Evolutionary conservation across 2,888 invertebrate species (phyloP), one percentile per base, ranked within the genome.

Genomic region (Pseudolycoriella hygida): DNA sequence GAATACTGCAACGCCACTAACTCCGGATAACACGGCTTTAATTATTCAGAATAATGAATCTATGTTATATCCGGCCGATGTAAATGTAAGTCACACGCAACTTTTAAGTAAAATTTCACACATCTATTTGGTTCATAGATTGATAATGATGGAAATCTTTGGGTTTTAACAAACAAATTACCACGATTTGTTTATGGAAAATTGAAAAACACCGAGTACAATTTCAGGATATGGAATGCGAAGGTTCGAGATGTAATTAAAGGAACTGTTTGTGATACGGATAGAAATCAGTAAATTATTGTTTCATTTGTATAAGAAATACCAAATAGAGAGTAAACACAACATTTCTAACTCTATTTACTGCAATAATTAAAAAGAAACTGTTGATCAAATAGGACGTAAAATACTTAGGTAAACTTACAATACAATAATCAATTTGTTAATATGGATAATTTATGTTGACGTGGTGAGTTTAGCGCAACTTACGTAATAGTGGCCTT

Each of bases 51-150:
- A 84, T 55, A 64, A 67, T 10, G 55, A 60, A 3, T 71, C 63
- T 8, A 67, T 87, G 67, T 73, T 80, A 45, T 87, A 86, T 57
- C 84, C 85, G 1, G 75, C 75, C 53, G 79, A 79, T 55, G 57
- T 79, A 41, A 73, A 60, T 52, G 64, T 71, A 55, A n/a, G n/a
- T n/a, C n/a, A n/a, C n/a, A 34, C 25, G 25, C 8, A 8, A 25
- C 25, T 6, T 4, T 25, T 25, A 25, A 25, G 8, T 25, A 4
- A 25, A 25, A 25, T 25, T 8, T 25, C 5, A 25, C 25, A 6
- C 25, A 25, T n/a, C 25, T 25, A 25, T 25, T 25, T 25, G 4
- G n/a, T 30, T 37, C 37, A 34, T 10, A 42, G 39, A 30, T 47
- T 20, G 44, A 44, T 39, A 15, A 32, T 2, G 42, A 44, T 14